Evolutionary conservation across 2,797 vertebrate species (phyloP).

Genomic region (Sternotherus odoratus): DNA sequence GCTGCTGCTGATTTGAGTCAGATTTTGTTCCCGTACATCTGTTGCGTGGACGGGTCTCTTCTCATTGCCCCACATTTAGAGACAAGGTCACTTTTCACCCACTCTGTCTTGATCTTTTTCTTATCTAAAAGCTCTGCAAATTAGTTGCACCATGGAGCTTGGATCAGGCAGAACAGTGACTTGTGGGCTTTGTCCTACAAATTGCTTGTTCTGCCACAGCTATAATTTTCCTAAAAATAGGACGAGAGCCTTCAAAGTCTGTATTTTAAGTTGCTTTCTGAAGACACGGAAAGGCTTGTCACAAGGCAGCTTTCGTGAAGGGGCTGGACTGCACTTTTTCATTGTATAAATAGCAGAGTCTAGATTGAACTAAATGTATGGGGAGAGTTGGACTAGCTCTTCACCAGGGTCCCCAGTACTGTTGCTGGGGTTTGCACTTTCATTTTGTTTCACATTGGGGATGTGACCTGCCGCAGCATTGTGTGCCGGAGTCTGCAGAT

Average conservation of each 20-base stretch:
- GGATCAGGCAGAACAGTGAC: neutral
- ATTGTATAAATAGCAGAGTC: neutral
- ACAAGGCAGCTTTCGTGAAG: neutral
- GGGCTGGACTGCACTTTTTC: neutral
- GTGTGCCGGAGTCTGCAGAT: neutral
- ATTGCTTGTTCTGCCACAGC: neutral
- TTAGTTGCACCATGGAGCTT: neutral
- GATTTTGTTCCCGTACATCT: neutral
- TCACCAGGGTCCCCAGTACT: neutral
- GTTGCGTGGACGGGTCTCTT: too few species aligned
- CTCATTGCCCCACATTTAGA: neutral
- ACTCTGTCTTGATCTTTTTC: neutral
- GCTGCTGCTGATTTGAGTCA: neutral
- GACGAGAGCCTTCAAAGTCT: neutral
- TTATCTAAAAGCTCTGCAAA: neutral
- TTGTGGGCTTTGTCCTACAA: neutral
- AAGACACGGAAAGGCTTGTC: neutral
- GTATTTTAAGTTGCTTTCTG: neutral
- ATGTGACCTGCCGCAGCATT: neutral
- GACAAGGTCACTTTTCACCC: neutral
- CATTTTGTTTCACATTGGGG: neutral
- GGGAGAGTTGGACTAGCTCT: neutral
- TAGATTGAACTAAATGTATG: neutral
- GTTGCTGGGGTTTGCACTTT: neutral
- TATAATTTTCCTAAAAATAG: neutral